Evolutionary conservation across 2,113 vertebrate genomes (phyloP).

Genomic region (Xyrauchen texanus): DNA sequence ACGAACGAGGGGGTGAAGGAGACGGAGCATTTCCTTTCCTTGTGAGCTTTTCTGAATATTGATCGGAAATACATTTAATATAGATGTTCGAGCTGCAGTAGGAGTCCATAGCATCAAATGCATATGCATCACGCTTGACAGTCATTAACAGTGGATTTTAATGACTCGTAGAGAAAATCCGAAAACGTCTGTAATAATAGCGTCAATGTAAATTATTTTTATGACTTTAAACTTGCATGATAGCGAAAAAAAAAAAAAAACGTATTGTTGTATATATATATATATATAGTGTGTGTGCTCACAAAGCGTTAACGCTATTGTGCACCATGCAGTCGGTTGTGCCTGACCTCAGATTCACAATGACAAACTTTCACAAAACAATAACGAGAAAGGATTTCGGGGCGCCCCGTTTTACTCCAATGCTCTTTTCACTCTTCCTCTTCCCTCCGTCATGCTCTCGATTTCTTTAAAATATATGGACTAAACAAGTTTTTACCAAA

Average conservation of each 20-base stretch:
- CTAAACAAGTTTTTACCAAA: no score
- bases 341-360: conserved; percentile 54
- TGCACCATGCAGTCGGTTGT: conserved; percentile 36
- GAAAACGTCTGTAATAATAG: background rate
- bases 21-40: conserved; percentile 47
- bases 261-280: no score
- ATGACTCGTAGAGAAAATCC: background rate
- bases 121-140: background rate
- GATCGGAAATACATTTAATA: conserved; percentile 46
- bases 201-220: conserved; percentile 14
- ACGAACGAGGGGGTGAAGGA: conserved; percentile 32
- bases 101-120: background rate
- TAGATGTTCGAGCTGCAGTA: conserved; percentile 37
- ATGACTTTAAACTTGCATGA: conserved; percentile 56
- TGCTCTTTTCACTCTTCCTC: background rate
- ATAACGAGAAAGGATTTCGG: conserved; percentile 39
- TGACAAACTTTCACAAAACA: conserved; percentile 45
- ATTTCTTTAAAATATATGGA: no score
- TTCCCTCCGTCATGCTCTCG: background rate
- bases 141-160: conserved; percentile 2
- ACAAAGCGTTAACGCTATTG: conserved; percentile 51
- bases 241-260: conserved; percentile 33
- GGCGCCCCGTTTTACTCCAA: conserved; percentile 2
- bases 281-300: no score
- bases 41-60: conserved; percentile 43